Evolutionary conservation across 2,888 invertebrate genomes (phyloP).

Genomic region (Argyra leucocephala): DNA sequence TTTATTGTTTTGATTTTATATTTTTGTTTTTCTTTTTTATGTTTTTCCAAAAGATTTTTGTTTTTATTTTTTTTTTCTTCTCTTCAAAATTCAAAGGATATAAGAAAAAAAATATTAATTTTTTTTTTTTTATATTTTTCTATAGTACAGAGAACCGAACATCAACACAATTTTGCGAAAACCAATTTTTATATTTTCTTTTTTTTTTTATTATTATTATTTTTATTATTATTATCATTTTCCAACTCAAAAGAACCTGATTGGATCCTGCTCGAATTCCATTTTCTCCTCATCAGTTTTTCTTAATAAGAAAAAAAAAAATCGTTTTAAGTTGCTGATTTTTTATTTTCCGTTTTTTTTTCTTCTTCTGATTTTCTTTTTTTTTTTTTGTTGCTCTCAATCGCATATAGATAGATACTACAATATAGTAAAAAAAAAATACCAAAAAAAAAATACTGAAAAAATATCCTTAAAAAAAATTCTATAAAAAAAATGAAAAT

Average conservation of each 20-base stretch:
- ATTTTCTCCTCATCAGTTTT: slow-evolving; percentile 2
- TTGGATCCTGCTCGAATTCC: slow-evolving; percentile 3
- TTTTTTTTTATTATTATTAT: neutral
- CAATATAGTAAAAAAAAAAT: neutral
- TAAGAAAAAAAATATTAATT: neutral
- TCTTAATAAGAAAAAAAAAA: neutral
- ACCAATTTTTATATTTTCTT: neutral
- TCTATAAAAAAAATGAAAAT: neutral
- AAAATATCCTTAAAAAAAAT: neutral
- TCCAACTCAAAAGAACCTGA: neutral
- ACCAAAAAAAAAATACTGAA: neutral
- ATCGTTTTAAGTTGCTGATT: neutral
- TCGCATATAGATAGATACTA: neutral
- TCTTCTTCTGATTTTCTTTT: neutral
- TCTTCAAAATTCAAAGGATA: neutral
- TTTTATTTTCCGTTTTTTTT: neutral
- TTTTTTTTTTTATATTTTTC: no score
- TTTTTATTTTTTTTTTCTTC: neutral
- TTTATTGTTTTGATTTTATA: no score
- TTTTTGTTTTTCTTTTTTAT: neutral
- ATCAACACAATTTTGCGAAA: neutral
- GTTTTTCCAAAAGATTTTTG: neutral
- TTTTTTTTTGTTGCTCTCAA: neutral
- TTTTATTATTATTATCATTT: neutral
- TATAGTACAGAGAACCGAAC: neutral